A percentile compares a stretch with the other conserved stretches of the same genome.
These are phyloP conservation scores for Selenia dentaria DNA, from an alignment of 2,888 invertebrate species.

Conservation along the genomic window DNA sequence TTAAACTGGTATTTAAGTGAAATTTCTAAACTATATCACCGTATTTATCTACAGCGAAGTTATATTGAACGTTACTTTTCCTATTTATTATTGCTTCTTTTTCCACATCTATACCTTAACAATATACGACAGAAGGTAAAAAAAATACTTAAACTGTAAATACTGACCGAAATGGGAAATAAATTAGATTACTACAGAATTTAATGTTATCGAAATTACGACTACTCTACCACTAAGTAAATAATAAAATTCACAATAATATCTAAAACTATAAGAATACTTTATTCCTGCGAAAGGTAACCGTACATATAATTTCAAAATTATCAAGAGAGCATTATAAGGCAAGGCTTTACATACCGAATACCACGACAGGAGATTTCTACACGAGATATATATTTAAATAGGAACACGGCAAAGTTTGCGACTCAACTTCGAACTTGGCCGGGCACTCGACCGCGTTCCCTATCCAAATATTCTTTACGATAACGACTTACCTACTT, in stretches of 20 bases:
- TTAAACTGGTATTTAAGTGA: constrained; percentile 15
- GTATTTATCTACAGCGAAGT: neutral
- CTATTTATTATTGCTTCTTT: constrained; percentile 55
- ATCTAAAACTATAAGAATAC: constrained; percentile 78
- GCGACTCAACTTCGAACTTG: neutral
- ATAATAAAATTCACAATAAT: constrained; percentile 75
- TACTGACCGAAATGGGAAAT: constrained; percentile 84
- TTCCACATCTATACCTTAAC: constrained; percentile 56
- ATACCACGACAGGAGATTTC: constrained; percentile 50
- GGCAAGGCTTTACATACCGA: constrained; percentile 66
- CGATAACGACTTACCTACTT: neutral
- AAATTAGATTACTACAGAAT: constrained; percentile 73
- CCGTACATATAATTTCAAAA: constrained; percentile 79
- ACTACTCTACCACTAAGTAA: constrained; percentile 61
- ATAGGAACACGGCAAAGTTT: neutral
- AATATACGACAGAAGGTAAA: constrained; percentile 59
- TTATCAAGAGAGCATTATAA: constrained; percentile 79
- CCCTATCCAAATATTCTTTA: neutral
- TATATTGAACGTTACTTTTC: constrained; percentile 6
- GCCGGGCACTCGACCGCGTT: neutral
- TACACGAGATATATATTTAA: constrained; percentile 8
- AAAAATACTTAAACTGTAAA: constrained; percentile 81
- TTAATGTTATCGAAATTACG: constrained; percentile 55
- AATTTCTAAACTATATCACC: constrained; percentile 4
- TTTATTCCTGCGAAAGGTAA: constrained; percentile 82